Evolutionary conservation across 2,888 invertebrate species (phyloP).

Genomic region (Danaus chrysippus): DNA sequence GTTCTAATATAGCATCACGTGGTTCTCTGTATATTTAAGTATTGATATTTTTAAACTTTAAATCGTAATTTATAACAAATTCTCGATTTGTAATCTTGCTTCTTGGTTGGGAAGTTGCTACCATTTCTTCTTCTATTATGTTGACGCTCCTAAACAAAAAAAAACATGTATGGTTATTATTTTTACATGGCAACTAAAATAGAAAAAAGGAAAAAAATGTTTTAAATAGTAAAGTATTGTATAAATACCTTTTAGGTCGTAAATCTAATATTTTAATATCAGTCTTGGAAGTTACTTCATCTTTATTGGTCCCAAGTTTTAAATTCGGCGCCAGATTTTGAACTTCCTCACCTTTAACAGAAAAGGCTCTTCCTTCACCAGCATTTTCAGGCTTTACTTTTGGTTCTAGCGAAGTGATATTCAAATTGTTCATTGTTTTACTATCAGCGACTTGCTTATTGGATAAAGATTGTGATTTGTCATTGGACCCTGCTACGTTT

Average conservation of each 20-base stretch:
- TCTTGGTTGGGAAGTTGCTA: slow-evolving; percentile 44
- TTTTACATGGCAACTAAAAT: not conserved
- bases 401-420: too few species aligned
- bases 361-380: not conserved
- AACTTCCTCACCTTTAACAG: not conserved
- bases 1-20: not conserved
- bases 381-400: too few species aligned
- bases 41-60: slow-evolving; percentile 56
- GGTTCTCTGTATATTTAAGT: slow-evolving; percentile 33
- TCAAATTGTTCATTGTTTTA: too few species aligned
- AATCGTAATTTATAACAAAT: slow-evolving; percentile 37
- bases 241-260: slow-evolving; percentile 1
- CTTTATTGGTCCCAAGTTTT: not conserved
- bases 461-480: too few species aligned
- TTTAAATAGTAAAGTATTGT: not conserved
- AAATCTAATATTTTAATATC: not conserved
- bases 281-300: not conserved
- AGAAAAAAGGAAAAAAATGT: not conserved
- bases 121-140: slow-evolving; percentile 61
- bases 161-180: not conserved
- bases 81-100: slow-evolving; percentile 47
- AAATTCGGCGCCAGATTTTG: not conserved
- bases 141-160: slow-evolving; percentile 49
- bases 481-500: too few species aligned
- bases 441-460: too few species aligned